Evolutionary conservation across 2,113 vertebrate genomes (phyloP).

Genomic region (Clarias batrachus): DNA sequence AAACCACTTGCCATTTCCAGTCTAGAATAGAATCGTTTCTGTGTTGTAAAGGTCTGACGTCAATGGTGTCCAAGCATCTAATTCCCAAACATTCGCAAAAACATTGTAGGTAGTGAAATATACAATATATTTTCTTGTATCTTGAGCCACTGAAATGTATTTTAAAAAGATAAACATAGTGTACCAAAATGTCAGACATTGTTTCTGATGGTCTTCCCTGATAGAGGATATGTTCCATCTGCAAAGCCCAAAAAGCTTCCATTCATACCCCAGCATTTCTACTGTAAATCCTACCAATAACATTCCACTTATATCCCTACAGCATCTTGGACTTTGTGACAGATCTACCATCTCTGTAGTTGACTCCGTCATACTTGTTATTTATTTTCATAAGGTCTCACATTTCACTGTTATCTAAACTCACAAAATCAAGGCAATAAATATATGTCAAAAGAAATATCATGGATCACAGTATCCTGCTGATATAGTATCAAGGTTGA

Average conservation of each 20-base stretch:
- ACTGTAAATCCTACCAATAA: not conserved
- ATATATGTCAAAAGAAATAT: not conserved
- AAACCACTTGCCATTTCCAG: not conserved
- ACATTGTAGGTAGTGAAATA: not conserved
- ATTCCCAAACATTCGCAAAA: not conserved
- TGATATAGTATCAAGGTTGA: not conserved
- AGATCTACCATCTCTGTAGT: not conserved
- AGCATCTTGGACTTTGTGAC: not conserved
- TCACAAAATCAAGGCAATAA: not conserved
- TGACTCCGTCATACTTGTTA: not conserved
- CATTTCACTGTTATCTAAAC: not conserved
- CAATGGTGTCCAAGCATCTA: not conserved
- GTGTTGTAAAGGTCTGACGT: not conserved
- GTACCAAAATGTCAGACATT: not conserved
- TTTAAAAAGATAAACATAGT: not conserved
- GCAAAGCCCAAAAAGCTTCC: not conserved
- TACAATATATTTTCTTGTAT: not conserved
- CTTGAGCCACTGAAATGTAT: not conserved
- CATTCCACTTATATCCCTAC: not conserved
- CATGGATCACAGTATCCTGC: not conserved
- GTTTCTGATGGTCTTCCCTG: not conserved
- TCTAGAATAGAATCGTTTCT: not conserved
- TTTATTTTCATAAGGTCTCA: not conserved
- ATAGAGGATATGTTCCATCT: not conserved
- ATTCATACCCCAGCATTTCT: not conserved